These are phyloP conservation scores for Protobothrops mucrosquamatus DNA, from an alignment of 2,113 vertebrate species.

Conservation along the genomic window DNA sequence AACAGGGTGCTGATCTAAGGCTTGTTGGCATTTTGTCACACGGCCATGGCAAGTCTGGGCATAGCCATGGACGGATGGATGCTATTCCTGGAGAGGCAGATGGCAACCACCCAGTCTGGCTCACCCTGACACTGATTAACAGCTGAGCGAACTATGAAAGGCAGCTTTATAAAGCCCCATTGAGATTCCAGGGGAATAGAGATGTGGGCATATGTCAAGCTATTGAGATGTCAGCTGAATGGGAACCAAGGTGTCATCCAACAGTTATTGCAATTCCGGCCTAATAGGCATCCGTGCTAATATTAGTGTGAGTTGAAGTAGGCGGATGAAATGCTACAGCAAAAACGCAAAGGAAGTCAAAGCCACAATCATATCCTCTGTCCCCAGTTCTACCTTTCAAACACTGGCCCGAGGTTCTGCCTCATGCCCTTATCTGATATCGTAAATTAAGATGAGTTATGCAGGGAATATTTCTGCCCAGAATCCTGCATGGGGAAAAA, in stretches of 20 bases:
- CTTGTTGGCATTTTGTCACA: slow-evolving; percentile 45
- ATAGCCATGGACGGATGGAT: slow-evolving; percentile 7
- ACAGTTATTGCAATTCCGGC: slow-evolving; percentile 58
- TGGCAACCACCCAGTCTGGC: slow-evolving; percentile 26
- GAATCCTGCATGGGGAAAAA: not conserved
- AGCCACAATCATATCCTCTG: not conserved
- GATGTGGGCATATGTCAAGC: slow-evolving; percentile 57
- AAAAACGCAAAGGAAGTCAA: slow-evolving; percentile 34
- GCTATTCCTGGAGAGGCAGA: slow-evolving; percentile 42
- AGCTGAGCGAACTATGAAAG: slow-evolving; percentile 56
- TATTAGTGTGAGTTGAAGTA: slow-evolving; percentile 54
- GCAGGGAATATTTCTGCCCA: not conserved
- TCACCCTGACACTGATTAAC: slow-evolving; percentile 41
- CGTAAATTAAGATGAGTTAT: not conserved
- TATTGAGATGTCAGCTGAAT: slow-evolving; percentile 67
- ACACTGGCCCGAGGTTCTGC: not conserved
- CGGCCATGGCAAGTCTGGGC: slow-evolving; percentile 8
- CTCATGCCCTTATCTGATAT: not conserved
- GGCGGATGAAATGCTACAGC: slow-evolving; percentile 31
- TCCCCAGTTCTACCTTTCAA: not conserved
- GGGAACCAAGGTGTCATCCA: slow-evolving; percentile 60
- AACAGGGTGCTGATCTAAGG: not conserved
- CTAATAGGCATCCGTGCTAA: slow-evolving; percentile 45
- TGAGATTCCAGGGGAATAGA: slow-evolving; percentile 58
- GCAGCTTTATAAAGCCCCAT: slow-evolving; percentile 43